These are phyloP conservation scores for Onthophagus sagittarius DNA, from an alignment of 2,888 invertebrate species.

Conservation along the genomic window DNA sequence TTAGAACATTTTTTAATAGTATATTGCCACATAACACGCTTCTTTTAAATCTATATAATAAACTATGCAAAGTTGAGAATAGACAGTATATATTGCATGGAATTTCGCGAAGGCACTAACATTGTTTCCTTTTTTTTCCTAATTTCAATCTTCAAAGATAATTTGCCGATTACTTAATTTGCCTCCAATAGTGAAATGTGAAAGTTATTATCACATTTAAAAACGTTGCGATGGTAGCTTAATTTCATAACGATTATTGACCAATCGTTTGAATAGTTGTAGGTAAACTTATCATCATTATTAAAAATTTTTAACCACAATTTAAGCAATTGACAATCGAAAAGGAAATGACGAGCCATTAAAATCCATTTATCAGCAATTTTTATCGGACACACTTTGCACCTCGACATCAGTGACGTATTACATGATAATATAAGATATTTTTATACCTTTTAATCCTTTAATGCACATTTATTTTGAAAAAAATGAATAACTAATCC, in stretches of 20 bases:
- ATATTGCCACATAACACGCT: neutral
- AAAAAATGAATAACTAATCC: too few relatives aligned
- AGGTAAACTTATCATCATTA: too few relatives aligned
- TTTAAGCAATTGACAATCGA: neutral
- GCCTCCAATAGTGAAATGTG: too few relatives aligned
- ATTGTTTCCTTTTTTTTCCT: neutral
- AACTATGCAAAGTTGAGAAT: neutral
- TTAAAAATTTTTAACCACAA: neutral
- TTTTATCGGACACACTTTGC: neutral
- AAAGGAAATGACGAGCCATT: neutral
- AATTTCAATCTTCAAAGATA: neutral
- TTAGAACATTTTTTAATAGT: neutral
- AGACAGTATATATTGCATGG: neutral
- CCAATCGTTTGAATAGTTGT: too few relatives aligned
- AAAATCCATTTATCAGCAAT: neutral
- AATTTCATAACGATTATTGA: too few relatives aligned
- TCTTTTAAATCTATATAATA: neutral
- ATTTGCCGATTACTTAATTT: neutral
- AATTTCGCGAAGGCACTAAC: neutral
- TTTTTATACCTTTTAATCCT: neutral
- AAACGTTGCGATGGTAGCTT: too few relatives aligned
- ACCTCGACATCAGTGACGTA: neutral
- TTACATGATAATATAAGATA: neutral
- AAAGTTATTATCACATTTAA: too few relatives aligned
- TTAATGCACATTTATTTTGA: neutral